phyloP scores from a whole-genome alignment of 2,113 vertebrate genomes.

The Ia io region DNA sequence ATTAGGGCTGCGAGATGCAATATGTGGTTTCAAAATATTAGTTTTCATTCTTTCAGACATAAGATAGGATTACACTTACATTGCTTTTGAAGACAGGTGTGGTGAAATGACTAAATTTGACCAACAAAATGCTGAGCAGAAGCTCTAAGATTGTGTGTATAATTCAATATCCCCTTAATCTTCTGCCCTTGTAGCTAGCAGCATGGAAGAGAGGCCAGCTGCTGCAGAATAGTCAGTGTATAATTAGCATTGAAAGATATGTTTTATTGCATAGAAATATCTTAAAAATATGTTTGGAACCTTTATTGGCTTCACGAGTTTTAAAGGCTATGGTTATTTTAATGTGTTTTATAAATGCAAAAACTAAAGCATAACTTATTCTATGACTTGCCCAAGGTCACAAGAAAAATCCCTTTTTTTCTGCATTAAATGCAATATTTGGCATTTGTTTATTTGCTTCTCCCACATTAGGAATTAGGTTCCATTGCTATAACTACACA shows the following conservation, averaged over 20 bases:
- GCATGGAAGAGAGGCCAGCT: not conserved
- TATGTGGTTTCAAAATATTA: not conserved
- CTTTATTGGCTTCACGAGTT: not conserved
- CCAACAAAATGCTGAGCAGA: not conserved
- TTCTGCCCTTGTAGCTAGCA: not conserved
- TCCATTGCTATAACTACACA: not conserved
- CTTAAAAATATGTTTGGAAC: not conserved
- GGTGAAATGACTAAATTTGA: not conserved
- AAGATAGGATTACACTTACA: not conserved
- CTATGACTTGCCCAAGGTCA: not conserved
- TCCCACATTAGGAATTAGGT: fast-evolving
- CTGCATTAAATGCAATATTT: not conserved
- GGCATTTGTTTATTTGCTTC: not conserved
- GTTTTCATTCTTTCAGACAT: not conserved
- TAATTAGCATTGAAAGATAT: not conserved
- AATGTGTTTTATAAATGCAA: not conserved
- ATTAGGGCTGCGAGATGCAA: not conserved
- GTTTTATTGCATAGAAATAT: not conserved
- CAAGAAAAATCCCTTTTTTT: not conserved
- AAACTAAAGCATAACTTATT: not conserved
- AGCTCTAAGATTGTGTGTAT: not conserved
- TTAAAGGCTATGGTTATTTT: not conserved
- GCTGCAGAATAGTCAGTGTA: not conserved
- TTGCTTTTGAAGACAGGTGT: not conserved
- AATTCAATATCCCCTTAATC: not conserved